Evolutionary conservation across 2,888 invertebrate species (phyloP), one percentile per base, ranked within the genome.

Genomic region (Lasioglossum pauxillum): DNA sequence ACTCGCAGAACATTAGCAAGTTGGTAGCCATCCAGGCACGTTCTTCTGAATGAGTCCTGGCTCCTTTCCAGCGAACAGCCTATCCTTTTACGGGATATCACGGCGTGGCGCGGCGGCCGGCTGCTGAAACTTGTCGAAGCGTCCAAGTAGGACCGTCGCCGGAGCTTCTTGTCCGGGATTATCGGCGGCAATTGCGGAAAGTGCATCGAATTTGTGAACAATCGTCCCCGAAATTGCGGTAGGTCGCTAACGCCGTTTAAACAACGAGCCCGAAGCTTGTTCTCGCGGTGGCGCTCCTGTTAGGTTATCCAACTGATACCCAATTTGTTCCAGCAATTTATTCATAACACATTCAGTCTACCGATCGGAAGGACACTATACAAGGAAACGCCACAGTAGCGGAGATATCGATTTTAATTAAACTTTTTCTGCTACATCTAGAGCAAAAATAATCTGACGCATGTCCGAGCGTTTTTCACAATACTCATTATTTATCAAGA

Each of bases 1-100:
- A 57, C 88, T 84, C 81, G 85, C 80, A 82, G 92, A 89, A 92
- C 92, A 92, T 94, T 93, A 93, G 93, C 92, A 91, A 93, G 91
- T 93, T 92, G 94, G 92, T 93, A 88, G 91, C 87, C 87, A 89
- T 92, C 93, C 92, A 93, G 93, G 87, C 93, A 93, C 91, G 92
- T 92, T 92, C 93, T 91, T 89, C 87, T 86, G 89, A 92, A 93
- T 92, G 91, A 93, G 86, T 89, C 87, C 92, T 92, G 93, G 93
- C 93, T 85, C 85, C 80, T 85, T 89, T 91, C 93, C 93, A 93
- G 91, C 85, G 81, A 81, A 78, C 82, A 82, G 86, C 84, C 86
- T 85, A 84, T 85, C 87, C 87, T 88, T 87, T 85, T 87, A 87
- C 87, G 84, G 87, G 87, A 86, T 86, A 84, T 86, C 49, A 53